phyloP scores from a whole-genome alignment of 1,140 invertebrate genomes.

The Asobara japonica region DNA sequence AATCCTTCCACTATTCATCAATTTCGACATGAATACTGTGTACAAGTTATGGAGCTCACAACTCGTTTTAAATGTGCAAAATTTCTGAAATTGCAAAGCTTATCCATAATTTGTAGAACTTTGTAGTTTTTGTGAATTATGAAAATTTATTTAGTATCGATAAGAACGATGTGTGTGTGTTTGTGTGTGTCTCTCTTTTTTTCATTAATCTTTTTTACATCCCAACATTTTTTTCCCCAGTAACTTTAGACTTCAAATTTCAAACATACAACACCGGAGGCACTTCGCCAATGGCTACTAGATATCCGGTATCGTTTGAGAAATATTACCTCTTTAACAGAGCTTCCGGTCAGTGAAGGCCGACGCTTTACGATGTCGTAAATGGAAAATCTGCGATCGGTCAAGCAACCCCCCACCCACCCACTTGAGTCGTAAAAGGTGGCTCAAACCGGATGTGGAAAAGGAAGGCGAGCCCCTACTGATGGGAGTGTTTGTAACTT shows the following conservation, averaged over 20 bases:
- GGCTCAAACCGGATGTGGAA: not conserved
- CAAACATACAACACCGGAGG: not conserved
- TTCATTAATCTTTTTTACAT: not conserved
- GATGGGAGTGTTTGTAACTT: not conserved
- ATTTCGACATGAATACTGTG: no score
- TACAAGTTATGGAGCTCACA: no score
- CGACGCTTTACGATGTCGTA: constrained; percentile 25
- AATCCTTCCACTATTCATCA: no score
- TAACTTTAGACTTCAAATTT: not conserved
- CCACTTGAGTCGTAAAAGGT: not conserved
- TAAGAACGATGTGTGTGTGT: no score
- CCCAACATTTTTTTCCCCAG: no score
- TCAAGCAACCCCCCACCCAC: not conserved
- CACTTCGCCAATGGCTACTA: not conserved
- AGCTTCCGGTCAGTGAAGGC: not conserved
- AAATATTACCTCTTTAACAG: constrained; percentile 24
- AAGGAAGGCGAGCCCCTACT: not conserved
- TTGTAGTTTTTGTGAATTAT: no score
- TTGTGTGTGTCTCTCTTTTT: no score
- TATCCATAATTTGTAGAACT: no score
- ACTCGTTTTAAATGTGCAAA: no score
- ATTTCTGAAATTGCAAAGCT: no score
- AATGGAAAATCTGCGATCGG: constrained; percentile 30
- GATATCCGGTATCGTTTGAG: constrained; percentile 19
- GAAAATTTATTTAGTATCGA: no score